Evolutionary conservation across 2,113 vertebrate species (phyloP).

Genomic region (Pelecanus crispus): DNA sequence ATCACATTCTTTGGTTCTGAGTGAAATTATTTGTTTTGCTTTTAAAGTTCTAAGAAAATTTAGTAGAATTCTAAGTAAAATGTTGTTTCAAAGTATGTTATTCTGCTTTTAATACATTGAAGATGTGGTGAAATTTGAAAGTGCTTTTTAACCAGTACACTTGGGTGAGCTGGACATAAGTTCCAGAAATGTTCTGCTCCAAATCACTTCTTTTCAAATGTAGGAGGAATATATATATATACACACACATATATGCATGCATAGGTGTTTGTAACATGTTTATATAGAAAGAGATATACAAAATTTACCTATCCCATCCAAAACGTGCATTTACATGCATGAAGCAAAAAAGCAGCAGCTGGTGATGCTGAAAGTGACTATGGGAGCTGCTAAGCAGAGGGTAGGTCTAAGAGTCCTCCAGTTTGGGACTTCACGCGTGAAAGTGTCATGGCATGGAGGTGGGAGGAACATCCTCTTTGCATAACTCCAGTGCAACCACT

Average conservation of each 20-base stretch:
- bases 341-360: neutral
- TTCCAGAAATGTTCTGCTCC: neutral
- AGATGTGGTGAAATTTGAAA: neutral
- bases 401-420: neutral
- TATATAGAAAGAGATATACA: no score
- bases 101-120: neutral
- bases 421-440: neutral
- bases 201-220: neutral
- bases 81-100: neutral
- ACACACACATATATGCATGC: rapidly evolving
- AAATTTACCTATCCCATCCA: neutral
- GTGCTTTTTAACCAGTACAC: neutral
- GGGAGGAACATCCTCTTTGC: neutral
- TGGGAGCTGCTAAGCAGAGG: neutral
- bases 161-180: neutral
- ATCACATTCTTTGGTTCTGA: neutral
- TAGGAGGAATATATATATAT: rapidly evolving
- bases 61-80: neutral
- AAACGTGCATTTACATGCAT: neutral
- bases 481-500: neutral
- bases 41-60: neutral
- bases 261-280: neutral
- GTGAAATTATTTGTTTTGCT: neutral
- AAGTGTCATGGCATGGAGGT: neutral
- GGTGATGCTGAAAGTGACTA: neutral